Conservation (phyloP, 2,888 invertebrate species). For the Congeria kusceri region DNA sequence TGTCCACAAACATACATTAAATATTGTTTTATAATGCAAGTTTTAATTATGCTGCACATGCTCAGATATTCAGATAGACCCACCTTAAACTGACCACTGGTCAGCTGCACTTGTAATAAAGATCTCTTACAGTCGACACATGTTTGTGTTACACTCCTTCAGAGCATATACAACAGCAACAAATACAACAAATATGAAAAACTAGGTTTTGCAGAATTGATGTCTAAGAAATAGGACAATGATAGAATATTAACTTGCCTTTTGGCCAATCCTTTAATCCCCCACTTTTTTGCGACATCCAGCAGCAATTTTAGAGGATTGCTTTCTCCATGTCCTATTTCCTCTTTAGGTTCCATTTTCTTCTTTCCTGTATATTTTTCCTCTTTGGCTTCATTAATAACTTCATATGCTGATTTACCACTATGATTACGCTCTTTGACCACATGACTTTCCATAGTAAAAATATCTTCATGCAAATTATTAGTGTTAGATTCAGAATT, state of each 20-base stretch:
- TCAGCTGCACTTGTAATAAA: too few relatives aligned
- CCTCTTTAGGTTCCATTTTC: conserved; percentile 28
- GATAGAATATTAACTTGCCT: conserved; percentile 86
- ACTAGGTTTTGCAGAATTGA: too few relatives aligned
- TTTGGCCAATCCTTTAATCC: conserved; percentile 83
- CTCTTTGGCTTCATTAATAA: conserved; percentile 64
- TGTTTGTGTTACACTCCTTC: too few relatives aligned
- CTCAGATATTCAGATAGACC: too few relatives aligned
- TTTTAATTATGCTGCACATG: too few relatives aligned
- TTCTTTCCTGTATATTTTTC: conserved; percentile 73
- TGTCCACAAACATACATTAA: too few relatives aligned
- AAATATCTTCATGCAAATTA: conserved; percentile 57
- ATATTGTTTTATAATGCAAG: too few relatives aligned
- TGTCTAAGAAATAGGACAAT: too few relatives aligned
- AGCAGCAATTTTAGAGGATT: conserved; percentile 79
- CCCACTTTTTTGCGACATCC: conserved; percentile 81
- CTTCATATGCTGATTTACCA: conserved; percentile 68
- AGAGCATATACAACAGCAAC: too few relatives aligned
- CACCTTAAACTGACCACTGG: too few relatives aligned
- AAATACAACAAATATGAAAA: too few relatives aligned
- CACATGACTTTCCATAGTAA: conserved; percentile 51
- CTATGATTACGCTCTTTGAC: background rate
- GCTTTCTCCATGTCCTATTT: conserved; percentile 22
- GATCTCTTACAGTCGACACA: too few relatives aligned
- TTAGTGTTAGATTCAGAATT: conserved; percentile 1